Evolutionary conservation across 2,797 vertebrate genomes (phyloP).

Genomic region (Crocidura indochinensis): DNA sequence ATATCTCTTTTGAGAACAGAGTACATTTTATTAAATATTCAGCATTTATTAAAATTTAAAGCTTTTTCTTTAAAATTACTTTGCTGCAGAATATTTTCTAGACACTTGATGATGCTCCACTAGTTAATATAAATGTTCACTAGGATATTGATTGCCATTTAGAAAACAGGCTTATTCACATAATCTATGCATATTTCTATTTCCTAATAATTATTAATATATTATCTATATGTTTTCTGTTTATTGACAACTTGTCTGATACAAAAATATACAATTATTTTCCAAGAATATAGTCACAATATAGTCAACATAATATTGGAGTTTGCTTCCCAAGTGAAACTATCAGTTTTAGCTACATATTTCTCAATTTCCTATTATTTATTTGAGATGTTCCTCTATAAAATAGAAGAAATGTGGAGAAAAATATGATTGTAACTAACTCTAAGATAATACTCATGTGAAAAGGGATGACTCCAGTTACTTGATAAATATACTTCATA

Average conservation of each 20-base stretch:
- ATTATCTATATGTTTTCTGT: neutral
- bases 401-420: constrained; percentile 7
- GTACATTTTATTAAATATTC: too few species aligned
- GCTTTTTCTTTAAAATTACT: neutral
- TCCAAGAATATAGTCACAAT: neutral
- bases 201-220: neutral
- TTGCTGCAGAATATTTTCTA: neutral
- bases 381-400: neutral
- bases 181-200: neutral
- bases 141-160: neutral
- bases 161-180: neutral
- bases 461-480: neutral
- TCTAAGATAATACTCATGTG: neutral
- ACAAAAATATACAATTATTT: neutral
- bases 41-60: too few species aligned
- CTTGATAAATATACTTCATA: neutral
- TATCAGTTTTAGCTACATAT: neutral
- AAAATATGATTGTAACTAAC: neutral
- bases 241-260: neutral
- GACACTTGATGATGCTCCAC: neutral
- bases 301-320: constrained; percentile 22
- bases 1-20: too few species aligned
- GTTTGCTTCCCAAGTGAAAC: neutral
- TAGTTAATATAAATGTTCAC: neutral
- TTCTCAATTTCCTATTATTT: neutral